Evolutionary conservation across 2,888 invertebrate genomes (phyloP).

Genomic region (Portevinia maculata): DNA sequence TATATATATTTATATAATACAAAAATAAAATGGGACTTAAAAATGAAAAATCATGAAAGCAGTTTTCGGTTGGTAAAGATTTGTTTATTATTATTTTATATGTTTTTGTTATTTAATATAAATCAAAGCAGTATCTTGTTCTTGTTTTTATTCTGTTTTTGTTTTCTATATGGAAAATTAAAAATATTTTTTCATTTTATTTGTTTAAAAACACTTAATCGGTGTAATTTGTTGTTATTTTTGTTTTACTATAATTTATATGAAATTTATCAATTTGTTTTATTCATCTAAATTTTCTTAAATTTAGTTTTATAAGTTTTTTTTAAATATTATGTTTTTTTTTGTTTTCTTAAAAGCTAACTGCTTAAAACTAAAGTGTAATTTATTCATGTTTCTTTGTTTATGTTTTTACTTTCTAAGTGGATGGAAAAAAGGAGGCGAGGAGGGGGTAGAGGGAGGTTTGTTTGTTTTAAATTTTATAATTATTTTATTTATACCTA

Average conservation of each 20-base stretch:
- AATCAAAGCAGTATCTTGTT: conserved; percentile 70
- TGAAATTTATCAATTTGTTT: conserved; percentile 71
- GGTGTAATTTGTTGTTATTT: conserved; percentile 70
- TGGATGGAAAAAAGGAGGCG: conserved; percentile 59
- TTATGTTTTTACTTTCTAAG: conserved; percentile 48
- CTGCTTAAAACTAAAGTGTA: conserved; percentile 74
- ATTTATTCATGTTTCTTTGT: conserved; percentile 58
- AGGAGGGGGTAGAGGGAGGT: conserved; percentile 27
- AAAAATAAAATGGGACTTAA: conserved; percentile 64
- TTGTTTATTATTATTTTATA: conserved; percentile 28
- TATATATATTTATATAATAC: conserved; percentile 58
- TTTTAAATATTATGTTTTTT: conserved; percentile 65
- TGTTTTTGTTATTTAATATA: conserved; percentile 42
- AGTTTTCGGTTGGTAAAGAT: conserved; percentile 62
- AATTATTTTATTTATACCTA: conserved; percentile 69
- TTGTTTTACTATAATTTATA: conserved; percentile 63
- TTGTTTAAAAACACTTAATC: conserved; percentile 71
- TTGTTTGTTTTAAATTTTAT: conserved; percentile 33
- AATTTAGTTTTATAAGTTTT: conserved; percentile 71
- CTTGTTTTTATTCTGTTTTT: conserved; percentile 27
- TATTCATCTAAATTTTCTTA: conserved; percentile 67
- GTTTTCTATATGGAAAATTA: conserved; percentile 46
- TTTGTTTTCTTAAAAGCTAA: conserved; percentile 69
- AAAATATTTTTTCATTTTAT: conserved; percentile 52
- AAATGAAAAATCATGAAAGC: conserved; percentile 53